Evolutionary conservation across 2,113 vertebrate species (phyloP).

Genomic region (Hippocampus mohnikei): DNA sequence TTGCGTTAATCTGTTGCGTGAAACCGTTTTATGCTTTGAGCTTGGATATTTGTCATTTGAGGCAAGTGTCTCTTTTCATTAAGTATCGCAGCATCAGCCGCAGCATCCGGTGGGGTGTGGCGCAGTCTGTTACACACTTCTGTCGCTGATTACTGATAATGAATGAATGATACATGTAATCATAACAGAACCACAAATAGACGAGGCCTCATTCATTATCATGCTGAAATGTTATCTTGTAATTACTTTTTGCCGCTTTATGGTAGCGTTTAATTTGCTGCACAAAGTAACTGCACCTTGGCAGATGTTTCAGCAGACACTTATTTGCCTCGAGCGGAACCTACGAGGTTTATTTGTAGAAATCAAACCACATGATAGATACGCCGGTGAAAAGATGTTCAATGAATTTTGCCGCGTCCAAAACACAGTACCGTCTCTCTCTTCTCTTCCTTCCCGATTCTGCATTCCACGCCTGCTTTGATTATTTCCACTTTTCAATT

Average conservation of each 20-base stretch:
- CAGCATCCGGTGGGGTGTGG: conserved; percentile 9
- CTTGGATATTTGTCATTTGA: background rate
- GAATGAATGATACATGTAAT: conserved; percentile 5
- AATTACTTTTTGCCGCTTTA: conserved; percentile 8
- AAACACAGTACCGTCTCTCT: conserved; percentile 14
- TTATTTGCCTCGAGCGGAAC: conserved; percentile 17
- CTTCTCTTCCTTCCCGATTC: conserved; percentile 1
- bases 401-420: conserved; percentile 27
- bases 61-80: background rate
- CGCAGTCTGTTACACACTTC: background rate
- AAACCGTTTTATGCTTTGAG: background rate
- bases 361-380: conserved; percentile 21
- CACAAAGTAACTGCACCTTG: conserved; percentile 7
- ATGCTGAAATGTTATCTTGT: conserved; percentile 3
- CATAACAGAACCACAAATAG: conserved; percentile 9
- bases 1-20: background rate
- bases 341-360: conserved; percentile 39
- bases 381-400: conserved; percentile 27
- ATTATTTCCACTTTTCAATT: conserved; percentile 25
- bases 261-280: conserved; percentile 13
- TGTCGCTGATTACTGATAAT: conserved; percentile 8
- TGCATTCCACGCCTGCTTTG: conserved; percentile 3
- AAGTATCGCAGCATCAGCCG: background rate
- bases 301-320: background rate
- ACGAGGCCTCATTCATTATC: background rate